Conservation (phyloP, 2,113 vertebrate species). For the Takifugu bimaculatus region DNA sequence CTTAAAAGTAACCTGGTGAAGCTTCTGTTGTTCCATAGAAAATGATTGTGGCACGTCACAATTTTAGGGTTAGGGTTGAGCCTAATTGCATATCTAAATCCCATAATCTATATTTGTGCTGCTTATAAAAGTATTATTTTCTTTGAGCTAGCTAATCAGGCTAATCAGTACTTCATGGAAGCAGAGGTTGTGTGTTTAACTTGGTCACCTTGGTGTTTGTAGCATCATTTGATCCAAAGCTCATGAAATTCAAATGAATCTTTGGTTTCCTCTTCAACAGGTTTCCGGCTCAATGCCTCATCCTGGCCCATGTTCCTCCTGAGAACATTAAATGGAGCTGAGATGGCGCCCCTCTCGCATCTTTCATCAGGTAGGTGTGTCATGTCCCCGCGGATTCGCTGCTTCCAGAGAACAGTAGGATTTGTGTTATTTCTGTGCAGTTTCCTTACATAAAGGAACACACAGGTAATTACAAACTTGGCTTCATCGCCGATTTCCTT, state of each 20-base stretch:
- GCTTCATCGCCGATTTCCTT: conserved; percentile 8
- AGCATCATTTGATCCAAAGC: not conserved
- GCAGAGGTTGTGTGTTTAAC: not conserved
- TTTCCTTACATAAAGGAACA: not conserved
- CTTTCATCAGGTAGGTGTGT: conserved; percentile 91
- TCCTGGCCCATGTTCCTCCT: conserved; percentile 99
- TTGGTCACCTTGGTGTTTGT: not conserved
- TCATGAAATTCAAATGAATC: not conserved
- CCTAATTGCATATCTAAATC: no score
- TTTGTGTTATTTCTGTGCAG: not conserved
- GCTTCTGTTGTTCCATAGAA: not conserved
- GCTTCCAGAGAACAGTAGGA: not conserved
- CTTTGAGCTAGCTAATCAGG: no score
- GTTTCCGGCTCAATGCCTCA: conserved; percentile 95
- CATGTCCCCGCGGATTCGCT: not conserved
- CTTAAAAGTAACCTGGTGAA: conserved; percentile 2
- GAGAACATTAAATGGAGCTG: conserved; percentile 97
- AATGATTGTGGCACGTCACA: no score
- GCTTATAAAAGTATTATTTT: no score
- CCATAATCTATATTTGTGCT: no score
- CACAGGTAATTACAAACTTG: not conserved
- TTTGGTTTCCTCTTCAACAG: conserved; percentile 58
- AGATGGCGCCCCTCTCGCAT: conserved; percentile 96
- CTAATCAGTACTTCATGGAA: not conserved
- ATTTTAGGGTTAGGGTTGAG: no score